Conservation (phyloP, 2,797 vertebrate genomes). For the Eulemur rubriventer region DNA sequence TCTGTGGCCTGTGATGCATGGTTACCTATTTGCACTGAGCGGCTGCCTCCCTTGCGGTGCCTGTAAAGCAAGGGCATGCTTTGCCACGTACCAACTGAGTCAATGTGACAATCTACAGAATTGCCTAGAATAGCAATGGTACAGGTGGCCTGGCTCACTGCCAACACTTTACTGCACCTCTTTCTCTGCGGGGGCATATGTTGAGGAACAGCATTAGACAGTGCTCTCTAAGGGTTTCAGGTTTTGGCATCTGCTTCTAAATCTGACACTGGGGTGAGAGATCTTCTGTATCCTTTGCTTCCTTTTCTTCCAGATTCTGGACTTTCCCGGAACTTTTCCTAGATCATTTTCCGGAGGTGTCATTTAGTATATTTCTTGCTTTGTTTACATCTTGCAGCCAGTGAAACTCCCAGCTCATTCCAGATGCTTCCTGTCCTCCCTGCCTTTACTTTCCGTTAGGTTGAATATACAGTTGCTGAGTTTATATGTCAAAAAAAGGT, state of each 20-base stretch:
- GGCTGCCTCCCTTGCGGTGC: conserved; percentile 33
- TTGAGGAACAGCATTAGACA: not conserved
- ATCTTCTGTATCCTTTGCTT: not conserved
- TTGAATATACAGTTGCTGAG: not conserved
- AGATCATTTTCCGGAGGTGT: not conserved
- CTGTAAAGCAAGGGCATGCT: conserved; percentile 42
- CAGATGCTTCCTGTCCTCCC: not conserved
- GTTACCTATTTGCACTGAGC: not conserved
- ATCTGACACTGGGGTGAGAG: not conserved
- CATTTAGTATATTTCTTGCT: not conserved
- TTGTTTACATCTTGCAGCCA: not conserved
- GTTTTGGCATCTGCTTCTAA: not conserved
- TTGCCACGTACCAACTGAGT: not conserved
- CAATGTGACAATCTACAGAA: not conserved
- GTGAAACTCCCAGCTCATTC: not conserved
- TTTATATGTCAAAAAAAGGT: not conserved
- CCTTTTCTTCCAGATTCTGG: not conserved
- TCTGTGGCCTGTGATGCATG: conserved; percentile 40
- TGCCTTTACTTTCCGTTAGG: not conserved
- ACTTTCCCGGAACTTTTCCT: not conserved
- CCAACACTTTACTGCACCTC: not conserved
- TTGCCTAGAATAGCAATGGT: not conserved
- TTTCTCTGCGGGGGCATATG: not conserved
- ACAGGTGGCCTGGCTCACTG: not conserved
- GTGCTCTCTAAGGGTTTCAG: not conserved